These are phyloP conservation scores for Poeciliopsis occidentalis DNA, from an alignment of 2,113 vertebrate genomes.

Conservation along the genomic window DNA sequence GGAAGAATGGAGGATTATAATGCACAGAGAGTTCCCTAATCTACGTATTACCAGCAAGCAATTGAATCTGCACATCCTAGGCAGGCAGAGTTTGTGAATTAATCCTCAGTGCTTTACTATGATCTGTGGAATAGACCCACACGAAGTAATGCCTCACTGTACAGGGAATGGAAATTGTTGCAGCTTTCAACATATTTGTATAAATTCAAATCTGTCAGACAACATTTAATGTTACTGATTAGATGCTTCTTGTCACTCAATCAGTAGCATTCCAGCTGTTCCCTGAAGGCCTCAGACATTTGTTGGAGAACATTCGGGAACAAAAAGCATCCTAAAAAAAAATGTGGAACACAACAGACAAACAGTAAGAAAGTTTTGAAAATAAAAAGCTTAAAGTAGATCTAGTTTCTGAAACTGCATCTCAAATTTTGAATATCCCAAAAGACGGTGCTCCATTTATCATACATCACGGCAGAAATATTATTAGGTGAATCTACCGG, in stretches of 20 bases:
- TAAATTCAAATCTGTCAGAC: background rate
- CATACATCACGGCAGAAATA: no score
- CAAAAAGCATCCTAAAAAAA: no score
- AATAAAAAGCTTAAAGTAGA: no score
- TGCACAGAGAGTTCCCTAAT: constrained; percentile 67
- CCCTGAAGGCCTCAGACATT: background rate
- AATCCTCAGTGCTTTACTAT: constrained; percentile 56
- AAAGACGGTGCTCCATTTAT: no score
- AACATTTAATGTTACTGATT: no score
- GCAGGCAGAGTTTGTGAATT: constrained; percentile 59
- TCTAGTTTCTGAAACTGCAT: no score
- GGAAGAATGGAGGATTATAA: constrained; percentile 64
- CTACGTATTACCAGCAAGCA: constrained; percentile 67
- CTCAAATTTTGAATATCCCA: background rate
- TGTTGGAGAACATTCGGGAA: no score
- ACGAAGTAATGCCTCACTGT: background rate
- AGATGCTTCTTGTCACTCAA: background rate
- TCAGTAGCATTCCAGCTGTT: background rate
- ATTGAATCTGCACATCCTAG: constrained; percentile 58
- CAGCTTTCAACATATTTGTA: background rate
- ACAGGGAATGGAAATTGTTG: background rate
- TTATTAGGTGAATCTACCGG: background rate
- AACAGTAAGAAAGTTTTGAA: no score
- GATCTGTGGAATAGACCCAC: constrained; percentile 30
- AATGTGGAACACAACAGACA: no score